A percentile compares a stretch with the other conserved stretches of the same genome.
These are phyloP conservation scores for Linepithema humile DNA, from an alignment of 1,140 invertebrate genomes.

Conservation along the genomic window DNA sequence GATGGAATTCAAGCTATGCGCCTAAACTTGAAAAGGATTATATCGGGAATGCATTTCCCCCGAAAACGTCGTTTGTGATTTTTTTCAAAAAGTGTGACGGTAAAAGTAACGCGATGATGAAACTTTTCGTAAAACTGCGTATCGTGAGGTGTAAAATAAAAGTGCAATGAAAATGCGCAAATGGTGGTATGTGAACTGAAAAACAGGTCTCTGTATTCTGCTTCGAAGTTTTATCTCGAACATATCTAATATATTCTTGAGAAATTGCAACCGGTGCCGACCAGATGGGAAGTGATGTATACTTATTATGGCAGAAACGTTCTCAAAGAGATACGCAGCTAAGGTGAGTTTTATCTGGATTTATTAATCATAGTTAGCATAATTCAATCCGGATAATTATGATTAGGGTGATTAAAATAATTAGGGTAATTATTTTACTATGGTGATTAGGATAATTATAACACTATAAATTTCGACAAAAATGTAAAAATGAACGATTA, in stretches of 20 bases:
- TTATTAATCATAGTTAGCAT: not conserved
- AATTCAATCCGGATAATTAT: not conserved
- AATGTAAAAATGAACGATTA: too few species aligned
- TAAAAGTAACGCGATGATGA: not conserved
- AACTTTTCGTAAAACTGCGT: conserved; percentile 24
- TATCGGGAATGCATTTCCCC: conserved; percentile 10
- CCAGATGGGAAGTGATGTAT: conserved; percentile 79
- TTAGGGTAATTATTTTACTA: too few species aligned
- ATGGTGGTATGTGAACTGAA: conserved; percentile 32
- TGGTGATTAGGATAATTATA: too few species aligned
- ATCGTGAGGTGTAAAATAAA: not conserved
- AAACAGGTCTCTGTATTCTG: conserved; percentile 18
- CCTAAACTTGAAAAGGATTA: conserved; percentile 25
- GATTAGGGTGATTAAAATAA: not conserved
- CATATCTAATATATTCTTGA: conserved; percentile 57
- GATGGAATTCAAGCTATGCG: not conserved
- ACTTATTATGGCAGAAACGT: conserved; percentile 82
- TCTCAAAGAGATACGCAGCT: conserved; percentile 79
- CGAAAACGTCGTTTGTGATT: not conserved
- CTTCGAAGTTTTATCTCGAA: conserved; percentile 21
- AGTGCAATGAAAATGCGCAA: conserved; percentile 36
- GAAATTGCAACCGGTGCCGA: conserved; percentile 60
- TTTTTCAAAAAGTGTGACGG: conserved; percentile 18
- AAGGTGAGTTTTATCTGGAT: conserved; percentile 70
- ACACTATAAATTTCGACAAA: too few species aligned